Evolutionary conservation across 2,113 vertebrate species (phyloP).

Genomic region (Gobio gobio): DNA sequence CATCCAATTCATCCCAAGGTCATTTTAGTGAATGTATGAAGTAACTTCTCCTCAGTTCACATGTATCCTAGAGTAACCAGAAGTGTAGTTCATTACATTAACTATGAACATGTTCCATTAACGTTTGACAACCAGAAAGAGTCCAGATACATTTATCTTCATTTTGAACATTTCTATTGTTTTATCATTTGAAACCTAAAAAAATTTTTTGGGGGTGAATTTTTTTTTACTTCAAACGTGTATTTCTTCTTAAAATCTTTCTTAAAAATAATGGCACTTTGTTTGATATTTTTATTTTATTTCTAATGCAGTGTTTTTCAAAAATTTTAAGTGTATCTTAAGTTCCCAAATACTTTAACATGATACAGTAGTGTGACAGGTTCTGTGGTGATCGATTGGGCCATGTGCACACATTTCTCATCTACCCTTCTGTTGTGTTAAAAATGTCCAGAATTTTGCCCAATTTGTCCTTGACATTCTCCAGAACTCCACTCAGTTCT

Average conservation of each 20-base stretch:
- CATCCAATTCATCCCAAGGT: background rate
- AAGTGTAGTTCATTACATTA: background rate
- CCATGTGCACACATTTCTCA: background rate
- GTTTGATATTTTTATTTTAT: background rate
- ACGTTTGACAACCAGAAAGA: background rate
- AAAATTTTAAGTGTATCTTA: background rate
- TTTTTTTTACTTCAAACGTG: background rate
- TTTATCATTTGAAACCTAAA: background rate
- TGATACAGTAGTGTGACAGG: background rate
- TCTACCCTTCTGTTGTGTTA: background rate
- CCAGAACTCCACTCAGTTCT: slow-evolving; percentile 69
- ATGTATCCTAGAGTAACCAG: background rate
- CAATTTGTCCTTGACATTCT: slow-evolving; percentile 54
- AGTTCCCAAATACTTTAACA: background rate
- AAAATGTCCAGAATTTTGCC: slow-evolving; percentile 20
- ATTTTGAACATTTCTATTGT: background rate
- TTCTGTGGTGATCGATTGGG: background rate
- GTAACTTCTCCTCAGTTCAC: background rate
- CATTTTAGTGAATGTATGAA: background rate
- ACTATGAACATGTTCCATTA: background rate
- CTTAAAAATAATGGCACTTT: background rate
- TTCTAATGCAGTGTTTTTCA: background rate
- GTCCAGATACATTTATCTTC: background rate
- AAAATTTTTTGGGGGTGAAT: background rate
- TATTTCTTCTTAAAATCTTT: background rate